Base-by-base conservation (phyloP, 1,140 invertebrate genomes). In the Liolophura sinensis region DNA sequence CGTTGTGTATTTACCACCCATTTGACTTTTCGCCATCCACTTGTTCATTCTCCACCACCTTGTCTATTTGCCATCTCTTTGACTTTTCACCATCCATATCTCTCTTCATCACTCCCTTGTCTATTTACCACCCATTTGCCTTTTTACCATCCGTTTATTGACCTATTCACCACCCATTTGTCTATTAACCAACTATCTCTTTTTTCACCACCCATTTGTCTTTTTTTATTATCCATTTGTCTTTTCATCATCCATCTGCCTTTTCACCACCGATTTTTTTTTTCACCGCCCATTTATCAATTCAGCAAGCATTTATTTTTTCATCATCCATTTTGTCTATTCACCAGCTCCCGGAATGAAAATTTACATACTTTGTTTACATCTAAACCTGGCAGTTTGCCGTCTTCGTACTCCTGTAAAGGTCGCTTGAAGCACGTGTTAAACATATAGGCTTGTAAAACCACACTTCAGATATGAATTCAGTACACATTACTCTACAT, bases 161-260 rank as follows among this genome's bases (percentile, higher is more conserved):
- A 14, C n/a, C 49, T 50, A 14, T n/a, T 50, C n/a, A 14, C n/a
- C n/a, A 14, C n/a, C n/a, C 49, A 14, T 50, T n/a, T 50, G 14
- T n/a, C n/a, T 50, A 14, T 50, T 50, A 14, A 14, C n/a, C 49
- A 14, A 14, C 49, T 50, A 14, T n/a, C n/a, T 50, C 49, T 50
- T 50, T n/a, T 50, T 50, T n/a, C n/a, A 14, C 49, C n/a, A 14
- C 49, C n/a, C n/a, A 14, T 50, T 50, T n/a, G 14, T 50, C 49
- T 50, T 50, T n/a, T 50, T 50, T n/a, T 50, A 50, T 50, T 50
- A 50, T 50, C 49, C 49, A 50, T 50, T 50, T 50, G 49, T 14
- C n/a, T 50, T 50, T 50, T 50, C 14, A 50, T 50, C n/a, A 14
- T 50, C 49, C 49, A n/a, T n/a, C n/a, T 50, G 49, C 14, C n/a